Evolutionary conservation across 2,113 vertebrate genomes (phyloP).

Genomic region (Xiphorhynchus elegans): DNA sequence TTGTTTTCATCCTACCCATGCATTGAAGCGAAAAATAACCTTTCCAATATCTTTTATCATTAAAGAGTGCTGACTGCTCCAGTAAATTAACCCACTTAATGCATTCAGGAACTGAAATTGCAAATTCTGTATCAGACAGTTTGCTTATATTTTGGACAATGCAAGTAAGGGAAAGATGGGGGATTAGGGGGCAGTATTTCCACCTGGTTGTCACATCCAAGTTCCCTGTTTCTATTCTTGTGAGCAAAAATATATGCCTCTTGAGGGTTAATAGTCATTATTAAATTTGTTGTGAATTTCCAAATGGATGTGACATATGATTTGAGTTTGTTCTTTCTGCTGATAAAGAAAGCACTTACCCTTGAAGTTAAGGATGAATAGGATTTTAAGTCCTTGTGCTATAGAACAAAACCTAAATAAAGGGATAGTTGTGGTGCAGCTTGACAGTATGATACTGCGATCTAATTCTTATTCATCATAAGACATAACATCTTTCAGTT

Average conservation of each 20-base stretch:
- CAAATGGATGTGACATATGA: conserved; percentile 5
- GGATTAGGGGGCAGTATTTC: not conserved
- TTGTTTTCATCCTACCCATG: not conserved
- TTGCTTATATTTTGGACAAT: conserved; percentile 18
- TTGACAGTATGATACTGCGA: conserved; percentile 3
- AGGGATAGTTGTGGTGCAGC: not conserved
- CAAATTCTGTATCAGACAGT: not conserved
- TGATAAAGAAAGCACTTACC: conserved; percentile 46
- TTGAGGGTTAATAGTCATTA: not conserved
- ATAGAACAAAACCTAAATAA: conserved; percentile 54
- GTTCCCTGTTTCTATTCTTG: not conserved
- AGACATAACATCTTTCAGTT: conserved; percentile 51
- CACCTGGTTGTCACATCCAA: not conserved
- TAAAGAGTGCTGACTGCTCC: conserved; percentile 8
- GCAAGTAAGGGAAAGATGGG: not conserved
- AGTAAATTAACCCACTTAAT: conserved; percentile 50
- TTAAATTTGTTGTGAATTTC: conserved; percentile 37
- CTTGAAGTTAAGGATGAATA: conserved; percentile 60
- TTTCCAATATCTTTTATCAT: conserved; percentile 41
- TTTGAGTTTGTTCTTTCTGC: conserved; percentile 31
- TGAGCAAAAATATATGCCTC: not conserved
- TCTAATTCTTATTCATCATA: conserved; percentile 58
- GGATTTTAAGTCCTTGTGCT: conserved; percentile 27
- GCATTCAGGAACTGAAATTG: conserved; percentile 22
- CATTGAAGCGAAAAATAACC: conserved; percentile 58